A percentile compares a stretch with the other conserved stretches of the same genome.
These are phyloP conservation scores for Drosophila barbarae DNA, from an alignment of 2,888 invertebrate species.

Conservation along the genomic window DNA sequence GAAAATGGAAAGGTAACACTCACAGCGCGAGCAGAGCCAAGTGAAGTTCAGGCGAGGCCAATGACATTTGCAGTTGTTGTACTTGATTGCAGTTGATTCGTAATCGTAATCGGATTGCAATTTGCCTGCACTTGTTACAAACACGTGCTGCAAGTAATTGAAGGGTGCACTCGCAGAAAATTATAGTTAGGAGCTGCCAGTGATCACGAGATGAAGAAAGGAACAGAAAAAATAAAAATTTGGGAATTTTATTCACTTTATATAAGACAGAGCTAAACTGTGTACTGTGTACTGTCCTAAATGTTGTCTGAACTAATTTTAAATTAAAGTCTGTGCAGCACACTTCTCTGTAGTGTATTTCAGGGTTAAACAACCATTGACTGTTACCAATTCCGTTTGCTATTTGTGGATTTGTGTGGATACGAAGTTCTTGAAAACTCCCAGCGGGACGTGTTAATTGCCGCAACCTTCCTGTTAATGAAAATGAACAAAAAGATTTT, in stretches of 20 bases:
- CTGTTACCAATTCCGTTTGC: constrained; percentile 24
- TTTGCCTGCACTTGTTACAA: constrained; percentile 62
- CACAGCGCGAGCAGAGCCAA: constrained; percentile 9
- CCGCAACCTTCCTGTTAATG: constrained; percentile 62
- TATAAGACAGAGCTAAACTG: too few relatives aligned
- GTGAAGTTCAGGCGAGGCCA: constrained; percentile 57
- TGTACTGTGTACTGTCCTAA: too few relatives aligned
- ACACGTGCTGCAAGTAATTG: constrained; percentile 42
- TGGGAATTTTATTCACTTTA: too few relatives aligned
- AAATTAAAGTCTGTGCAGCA: background rate
- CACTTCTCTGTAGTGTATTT: background rate
- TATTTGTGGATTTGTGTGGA: constrained; percentile 24
- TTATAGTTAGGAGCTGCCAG: too few relatives aligned
- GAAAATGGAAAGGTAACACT: constrained; percentile 32
- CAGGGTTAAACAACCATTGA: constrained; percentile 9
- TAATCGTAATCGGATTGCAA: constrained; percentile 71
- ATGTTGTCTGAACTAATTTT: background rate
- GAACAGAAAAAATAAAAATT: background rate
- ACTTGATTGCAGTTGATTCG: constrained; percentile 68
- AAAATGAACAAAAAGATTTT: constrained; percentile 39
- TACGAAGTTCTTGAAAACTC: constrained; percentile 31
- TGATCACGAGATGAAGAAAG: background rate
- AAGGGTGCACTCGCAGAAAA: constrained; percentile 14
- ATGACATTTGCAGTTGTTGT: constrained; percentile 63
- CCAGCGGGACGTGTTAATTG: constrained; percentile 56